A percentile compares a stretch with the other conserved stretches of the same genome.
These are phyloP conservation scores for Aphelenchoides bicaudatus DNA, from an alignment of 2,888 invertebrate species.

Conservation along the genomic window DNA sequence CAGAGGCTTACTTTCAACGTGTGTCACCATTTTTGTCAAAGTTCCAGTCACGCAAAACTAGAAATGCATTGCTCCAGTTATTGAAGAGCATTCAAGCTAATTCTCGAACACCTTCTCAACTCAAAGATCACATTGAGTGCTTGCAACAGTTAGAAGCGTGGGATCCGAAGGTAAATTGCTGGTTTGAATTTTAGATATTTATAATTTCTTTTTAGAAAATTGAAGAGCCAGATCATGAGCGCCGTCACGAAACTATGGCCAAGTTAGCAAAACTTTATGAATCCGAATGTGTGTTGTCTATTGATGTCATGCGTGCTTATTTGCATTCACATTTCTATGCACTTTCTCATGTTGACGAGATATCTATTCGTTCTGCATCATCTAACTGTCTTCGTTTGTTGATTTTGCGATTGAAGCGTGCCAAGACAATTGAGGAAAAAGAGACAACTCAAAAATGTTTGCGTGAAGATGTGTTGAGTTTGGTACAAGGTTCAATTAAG, in stretches of 20 bases:
- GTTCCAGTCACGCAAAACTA: constrained; percentile 35
- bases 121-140: constrained; percentile 15
- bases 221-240: constrained; percentile 88
- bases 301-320: constrained; percentile 12
- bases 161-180: too few species aligned
- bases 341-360: constrained; percentile 30
- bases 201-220: too few species aligned
- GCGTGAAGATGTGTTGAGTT: constrained; percentile 32
- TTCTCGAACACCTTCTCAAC: not conserved
- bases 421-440: constrained; percentile 13
- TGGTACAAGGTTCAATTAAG: constrained; percentile 35
- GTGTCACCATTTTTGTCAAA: constrained; percentile 39
- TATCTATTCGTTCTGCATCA: constrained; percentile 41
- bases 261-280: not conserved
- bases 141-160: constrained; percentile 67
- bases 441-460: constrained; percentile 18
- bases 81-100: constrained; percentile 30
- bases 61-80: constrained; percentile 42
- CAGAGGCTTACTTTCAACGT: constrained; percentile 25
- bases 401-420: constrained; percentile 17
- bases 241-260: constrained; percentile 67
- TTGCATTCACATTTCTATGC: constrained; percentile 18
- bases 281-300: too few species aligned
- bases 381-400: constrained; percentile 29
- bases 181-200: too few species aligned